Evolutionary conservation across 1,140 invertebrate genomes (phyloP), one percentile per base, ranked within the genome.

Genomic region (Piezodorus guildinii): DNA sequence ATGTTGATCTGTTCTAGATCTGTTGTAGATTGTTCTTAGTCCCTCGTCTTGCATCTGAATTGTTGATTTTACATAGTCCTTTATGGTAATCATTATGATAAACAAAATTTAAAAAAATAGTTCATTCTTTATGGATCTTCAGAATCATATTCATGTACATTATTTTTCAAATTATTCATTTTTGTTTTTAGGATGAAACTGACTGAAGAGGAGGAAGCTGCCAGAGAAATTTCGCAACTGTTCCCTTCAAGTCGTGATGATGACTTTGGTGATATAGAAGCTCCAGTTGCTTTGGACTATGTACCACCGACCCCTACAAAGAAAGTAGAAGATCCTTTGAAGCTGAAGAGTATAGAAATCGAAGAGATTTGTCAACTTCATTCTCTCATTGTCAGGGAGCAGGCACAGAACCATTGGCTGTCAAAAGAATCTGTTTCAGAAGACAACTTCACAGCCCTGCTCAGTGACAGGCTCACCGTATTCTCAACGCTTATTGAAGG

Each of bases 201-300:
- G 71, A 81, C 84, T 8, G 90, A 94, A 66, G 90, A 94, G 51
- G 82, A 89, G 66, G 79, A 83, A 64, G 80, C 84, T 0, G 75
- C 82, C 49, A 71, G 79, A 25, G 88, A 93, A 70, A 82, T 95
- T 12, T 75, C 77, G 60, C 73, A 82, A 70, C 77, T 86, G 65
- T 96, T 96, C 70, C 92, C 92, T 0, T 83, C 82, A 0, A 86
- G 83, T 71, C 76, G 82, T 3, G 81, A 88, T 45, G 70, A 76
- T 46, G 87, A 88, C 72, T 89, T 86, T 72, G 73, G 74, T 0
- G 84, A 87, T 66, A 79, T 81, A 16, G 73, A 78, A 17, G 67
- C 71, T 39, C 49, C 65, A 0, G 54, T 66, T 27, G 72, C 72
- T 1, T 15, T 72, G 68, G n/a, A 71, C 73, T 58, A 43, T 39